phyloP scores from a whole-genome alignment of 2,888 invertebrate species.

The Lathronympha strigana region DNA sequence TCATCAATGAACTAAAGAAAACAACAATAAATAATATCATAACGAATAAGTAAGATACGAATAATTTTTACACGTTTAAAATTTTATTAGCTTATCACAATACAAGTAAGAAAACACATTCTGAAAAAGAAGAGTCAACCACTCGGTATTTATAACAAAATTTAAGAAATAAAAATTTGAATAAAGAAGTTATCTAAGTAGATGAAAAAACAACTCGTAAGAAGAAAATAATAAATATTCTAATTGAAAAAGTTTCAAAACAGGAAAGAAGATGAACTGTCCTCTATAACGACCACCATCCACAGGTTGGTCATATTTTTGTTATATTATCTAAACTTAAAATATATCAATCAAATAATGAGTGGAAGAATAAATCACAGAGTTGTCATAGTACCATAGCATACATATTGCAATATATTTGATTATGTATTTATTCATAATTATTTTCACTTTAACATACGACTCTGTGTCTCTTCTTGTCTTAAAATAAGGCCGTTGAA shows the following conservation, averaged over 20 bases:
- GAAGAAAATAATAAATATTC: background rate
- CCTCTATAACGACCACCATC: background rate
- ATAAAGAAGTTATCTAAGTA: background rate
- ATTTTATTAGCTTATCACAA: background rate
- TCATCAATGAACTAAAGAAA: background rate
- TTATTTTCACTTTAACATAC: background rate
- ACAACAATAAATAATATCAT: background rate
- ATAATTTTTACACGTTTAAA: background rate
- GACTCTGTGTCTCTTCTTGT: conserved; percentile 54
- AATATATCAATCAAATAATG: conserved; percentile 15
- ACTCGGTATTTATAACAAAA: conserved; percentile 36
- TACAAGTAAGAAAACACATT: background rate
- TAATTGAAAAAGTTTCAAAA: background rate
- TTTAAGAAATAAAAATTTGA: background rate
- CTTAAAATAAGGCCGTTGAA: conserved; percentile 50
- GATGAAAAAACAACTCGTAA: background rate
- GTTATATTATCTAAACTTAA: no score
- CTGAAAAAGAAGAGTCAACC: conserved; percentile 35
- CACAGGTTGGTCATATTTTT: background rate
- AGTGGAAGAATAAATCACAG: conserved; percentile 39
- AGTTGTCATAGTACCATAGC: background rate
- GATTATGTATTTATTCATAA: background rate
- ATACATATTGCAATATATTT: background rate
- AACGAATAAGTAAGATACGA: background rate
- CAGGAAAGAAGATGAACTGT: background rate